These are phyloP conservation scores for Albula goreensis DNA, from an alignment of 2,113 vertebrate genomes.

Conservation along the genomic window DNA sequence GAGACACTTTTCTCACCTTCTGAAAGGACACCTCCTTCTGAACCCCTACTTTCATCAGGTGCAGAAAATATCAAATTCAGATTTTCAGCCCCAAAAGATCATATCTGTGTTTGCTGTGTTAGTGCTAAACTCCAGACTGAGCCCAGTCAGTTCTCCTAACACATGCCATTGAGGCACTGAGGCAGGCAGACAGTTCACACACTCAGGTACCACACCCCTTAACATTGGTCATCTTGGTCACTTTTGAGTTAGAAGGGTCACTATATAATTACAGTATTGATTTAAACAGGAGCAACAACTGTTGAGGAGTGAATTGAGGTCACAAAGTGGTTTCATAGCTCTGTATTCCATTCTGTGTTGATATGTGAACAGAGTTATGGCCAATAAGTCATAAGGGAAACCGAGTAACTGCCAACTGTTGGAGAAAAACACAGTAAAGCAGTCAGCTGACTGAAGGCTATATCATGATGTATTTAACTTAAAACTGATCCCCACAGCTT, in stretches of 20 bases:
- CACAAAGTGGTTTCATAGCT: not conserved
- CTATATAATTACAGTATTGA: not conserved
- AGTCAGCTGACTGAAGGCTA: slow-evolving; percentile 12
- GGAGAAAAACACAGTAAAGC: not conserved
- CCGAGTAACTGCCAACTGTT: not conserved
- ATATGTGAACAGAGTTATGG: not conserved
- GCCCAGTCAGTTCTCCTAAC: not conserved
- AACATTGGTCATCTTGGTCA: not conserved
- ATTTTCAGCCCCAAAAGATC: not conserved
- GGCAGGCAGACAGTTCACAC: not conserved
- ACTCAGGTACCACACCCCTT: not conserved
- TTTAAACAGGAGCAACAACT: not conserved
- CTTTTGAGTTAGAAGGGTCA: not conserved
- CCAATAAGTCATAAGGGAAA: slow-evolving; percentile 8
- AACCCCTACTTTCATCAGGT: not conserved
- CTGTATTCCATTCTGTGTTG: not conserved
- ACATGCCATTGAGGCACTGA: not conserved
- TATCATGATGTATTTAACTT: slow-evolving; percentile 1
- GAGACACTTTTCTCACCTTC: not conserved
- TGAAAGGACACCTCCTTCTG: not conserved
- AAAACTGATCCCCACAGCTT: slow-evolving; percentile 17
- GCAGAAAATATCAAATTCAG: not conserved
- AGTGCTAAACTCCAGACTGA: not conserved
- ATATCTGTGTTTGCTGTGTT: not conserved
- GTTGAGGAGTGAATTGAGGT: not conserved